phyloP scores from a whole-genome alignment of 2,888 invertebrate species.

The Cotesia congregata region DNA sequence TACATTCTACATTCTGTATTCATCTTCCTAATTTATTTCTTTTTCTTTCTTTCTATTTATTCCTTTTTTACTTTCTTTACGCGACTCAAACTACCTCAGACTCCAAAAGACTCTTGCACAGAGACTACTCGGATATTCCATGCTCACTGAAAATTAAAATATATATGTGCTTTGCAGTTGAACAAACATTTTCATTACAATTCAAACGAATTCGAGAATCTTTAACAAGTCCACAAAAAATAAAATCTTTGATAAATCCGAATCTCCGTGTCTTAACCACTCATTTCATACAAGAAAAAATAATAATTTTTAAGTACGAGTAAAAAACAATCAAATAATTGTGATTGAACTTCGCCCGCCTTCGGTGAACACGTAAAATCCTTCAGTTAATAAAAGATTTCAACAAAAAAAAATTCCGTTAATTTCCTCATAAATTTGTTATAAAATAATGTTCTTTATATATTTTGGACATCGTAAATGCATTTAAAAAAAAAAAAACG shows the following conservation, averaged over 20 bases:
- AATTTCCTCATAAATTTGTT: too few relatives aligned
- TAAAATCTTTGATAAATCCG: too few relatives aligned
- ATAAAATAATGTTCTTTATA: too few relatives aligned
- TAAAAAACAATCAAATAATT: neutral
- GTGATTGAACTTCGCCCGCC: too few relatives aligned
- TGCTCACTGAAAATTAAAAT: conserved; percentile 24
- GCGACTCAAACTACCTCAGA: neutral
- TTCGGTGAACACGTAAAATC: too few relatives aligned
- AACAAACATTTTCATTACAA: conserved; percentile 19
- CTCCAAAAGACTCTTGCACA: conserved; percentile 3
- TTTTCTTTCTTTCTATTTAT: conserved; percentile 1
- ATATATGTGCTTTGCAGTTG: conserved; percentile 27
- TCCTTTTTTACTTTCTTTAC: neutral
- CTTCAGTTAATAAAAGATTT: too few relatives aligned
- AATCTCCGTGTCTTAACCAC: too few relatives aligned
- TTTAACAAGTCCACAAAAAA: neutral
- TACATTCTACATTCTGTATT: conserved; percentile 10
- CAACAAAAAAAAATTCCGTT: too few relatives aligned
- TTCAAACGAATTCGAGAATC: conserved; percentile 15
- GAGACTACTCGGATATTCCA: neutral
- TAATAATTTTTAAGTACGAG: neutral
- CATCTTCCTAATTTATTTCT: conserved; percentile 7
- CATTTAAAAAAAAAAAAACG: too few relatives aligned
- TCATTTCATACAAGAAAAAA: too few relatives aligned
- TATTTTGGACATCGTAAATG: too few relatives aligned